Conservation (phyloP, 1,140 invertebrate species). For the Ceratosolen fusciceps region DNA sequence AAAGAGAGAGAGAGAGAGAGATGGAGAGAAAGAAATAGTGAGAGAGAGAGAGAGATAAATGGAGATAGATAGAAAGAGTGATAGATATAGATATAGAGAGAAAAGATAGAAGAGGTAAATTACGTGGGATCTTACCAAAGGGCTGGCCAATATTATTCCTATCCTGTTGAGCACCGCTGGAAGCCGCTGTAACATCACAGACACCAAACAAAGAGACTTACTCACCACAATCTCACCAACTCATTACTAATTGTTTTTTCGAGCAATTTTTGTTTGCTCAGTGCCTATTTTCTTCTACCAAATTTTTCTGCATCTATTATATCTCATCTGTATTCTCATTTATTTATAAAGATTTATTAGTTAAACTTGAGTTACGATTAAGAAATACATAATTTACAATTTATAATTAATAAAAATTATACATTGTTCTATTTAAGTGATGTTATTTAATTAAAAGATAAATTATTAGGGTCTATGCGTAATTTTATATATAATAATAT, state of each 20-base stretch:
- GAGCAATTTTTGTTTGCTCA: conserved; percentile 14
- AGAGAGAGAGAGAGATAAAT: background rate
- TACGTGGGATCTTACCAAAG: conserved; percentile 85
- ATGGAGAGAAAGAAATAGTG: no score
- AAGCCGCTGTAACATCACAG: conserved; percentile 85
- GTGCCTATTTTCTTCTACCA: background rate
- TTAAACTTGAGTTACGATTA: no score
- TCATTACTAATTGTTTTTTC: conserved; percentile 61
- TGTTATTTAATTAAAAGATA: no score
- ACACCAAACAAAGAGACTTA: conserved; percentile 72
- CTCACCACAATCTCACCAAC: conserved; percentile 70
- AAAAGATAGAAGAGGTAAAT: conserved; percentile 13
- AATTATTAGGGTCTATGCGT: no score
- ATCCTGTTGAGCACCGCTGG: conserved; percentile 92
- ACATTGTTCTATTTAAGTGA: no score
- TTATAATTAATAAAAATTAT: no score
- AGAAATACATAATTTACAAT: no score
- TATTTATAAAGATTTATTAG: no score
- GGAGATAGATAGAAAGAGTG: background rate
- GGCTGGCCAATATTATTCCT: conserved; percentile 93
- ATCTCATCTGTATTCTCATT: background rate
- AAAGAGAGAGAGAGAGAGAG: no score
- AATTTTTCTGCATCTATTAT: no score
- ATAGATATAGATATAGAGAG: background rate
- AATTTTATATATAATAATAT: no score